phyloP scores from a whole-genome alignment of 2,113 vertebrate genomes.

The Epinephelus cyanopodus region DNA sequence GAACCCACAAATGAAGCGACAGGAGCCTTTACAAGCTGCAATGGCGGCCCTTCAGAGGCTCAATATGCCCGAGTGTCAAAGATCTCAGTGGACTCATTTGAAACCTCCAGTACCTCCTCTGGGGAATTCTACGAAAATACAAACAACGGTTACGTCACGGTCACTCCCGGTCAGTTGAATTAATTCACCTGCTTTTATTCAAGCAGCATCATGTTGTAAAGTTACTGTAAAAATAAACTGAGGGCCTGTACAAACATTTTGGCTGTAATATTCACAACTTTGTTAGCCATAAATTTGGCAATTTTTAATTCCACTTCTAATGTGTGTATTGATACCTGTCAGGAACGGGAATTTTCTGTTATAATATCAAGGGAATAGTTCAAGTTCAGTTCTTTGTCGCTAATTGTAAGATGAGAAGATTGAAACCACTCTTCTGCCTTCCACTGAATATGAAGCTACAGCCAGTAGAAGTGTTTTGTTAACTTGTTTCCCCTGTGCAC shows the following conservation, averaged over 20 bases:
- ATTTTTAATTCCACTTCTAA: background rate
- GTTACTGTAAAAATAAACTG: background rate
- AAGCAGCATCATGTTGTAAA: background rate
- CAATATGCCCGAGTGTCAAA: conserved; percentile 24
- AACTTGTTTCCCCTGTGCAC: too few relatives aligned
- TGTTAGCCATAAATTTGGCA: too few relatives aligned
- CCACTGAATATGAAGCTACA: too few relatives aligned
- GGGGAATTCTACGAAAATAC: conserved; percentile 76
- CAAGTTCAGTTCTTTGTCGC: too few relatives aligned
- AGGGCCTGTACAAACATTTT: too few relatives aligned
- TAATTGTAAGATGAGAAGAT: too few relatives aligned
- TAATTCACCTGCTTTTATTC: conserved; percentile 1
- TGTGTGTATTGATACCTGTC: background rate
- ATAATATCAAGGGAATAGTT: too few relatives aligned
- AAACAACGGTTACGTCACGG: rapidly evolving
- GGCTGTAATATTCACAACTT: too few relatives aligned
- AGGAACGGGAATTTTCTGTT: too few relatives aligned
- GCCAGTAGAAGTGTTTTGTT: too few relatives aligned
- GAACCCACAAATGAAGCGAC: background rate
- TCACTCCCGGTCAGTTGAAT: conserved; percentile 18
- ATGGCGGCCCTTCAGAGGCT: rapidly evolving
- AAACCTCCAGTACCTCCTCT: conserved; percentile 79
- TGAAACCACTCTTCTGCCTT: too few relatives aligned
- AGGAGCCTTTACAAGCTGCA: rapidly evolving
- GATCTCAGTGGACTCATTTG: conserved; percentile 78